Base-by-base conservation (phyloP, 2,888 invertebrate genomes). In the Pyrocoelia pectoralis region DNA sequence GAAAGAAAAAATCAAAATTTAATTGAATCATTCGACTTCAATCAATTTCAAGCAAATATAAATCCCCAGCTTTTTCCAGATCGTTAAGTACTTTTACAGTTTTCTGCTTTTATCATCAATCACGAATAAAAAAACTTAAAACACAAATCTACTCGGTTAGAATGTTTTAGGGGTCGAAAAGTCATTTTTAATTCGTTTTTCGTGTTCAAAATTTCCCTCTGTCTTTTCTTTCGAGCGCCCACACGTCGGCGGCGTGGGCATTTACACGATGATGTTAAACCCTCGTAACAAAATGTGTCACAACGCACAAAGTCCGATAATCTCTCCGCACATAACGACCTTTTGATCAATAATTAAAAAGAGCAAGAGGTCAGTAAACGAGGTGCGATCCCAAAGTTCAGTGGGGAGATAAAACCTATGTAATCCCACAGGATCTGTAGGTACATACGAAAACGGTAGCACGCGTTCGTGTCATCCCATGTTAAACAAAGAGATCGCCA, bases 311-410 rank as follows among this genome's bases (percentile, higher is more conserved):
- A 62, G 58, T n/a, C 58, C 43, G 55, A 51, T 63, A 63, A 63
- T 58, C 63, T 55, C 15, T 41, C 24, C 3, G 55, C 43, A n/a
- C 29, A 17, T 63, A 55, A 59, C 53, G 41, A 59, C 50, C 54
- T 58, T 57, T 56, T 63, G 64, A 60, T 64, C 64, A 59, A 64
- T 64, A 64, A 64, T 64, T 64, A 64, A 59, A 64, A 64, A 60
- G 59, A 56, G 64, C 59, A 60, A 56, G 56, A 64, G 64, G 64
- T 60, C 52, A 60, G 46, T 60, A 60, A 64, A 60, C 64, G 64
- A 59, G 59, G 56, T 64, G 64, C 41, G 60, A 64, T 64, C 64
- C 64, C 54, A 43, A 49, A 52, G 51, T 56, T 60, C 59, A 52
- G n/a, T n/a, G 55, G 60, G 52, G 53, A 54, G 54, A 56, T 59